Percentiles rank a stretch among this genome's conserved stretches.
Conservation (phyloP, 2,797 vertebrate genomes). For the Iguana delicatissima region DNA sequence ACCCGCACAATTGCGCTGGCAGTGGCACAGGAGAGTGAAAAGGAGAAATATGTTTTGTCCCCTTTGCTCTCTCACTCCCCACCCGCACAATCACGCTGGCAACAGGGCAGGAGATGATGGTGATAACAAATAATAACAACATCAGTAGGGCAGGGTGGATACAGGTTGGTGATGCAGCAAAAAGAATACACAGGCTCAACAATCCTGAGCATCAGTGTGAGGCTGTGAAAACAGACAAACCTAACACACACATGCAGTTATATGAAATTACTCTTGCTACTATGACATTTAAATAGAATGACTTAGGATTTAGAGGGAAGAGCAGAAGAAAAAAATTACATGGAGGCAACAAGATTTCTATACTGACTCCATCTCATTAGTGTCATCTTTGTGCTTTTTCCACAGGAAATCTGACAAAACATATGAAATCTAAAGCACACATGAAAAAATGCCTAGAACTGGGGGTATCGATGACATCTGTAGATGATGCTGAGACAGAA, state of each 20-base stretch:
- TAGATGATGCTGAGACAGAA: constrained; percentile 92
- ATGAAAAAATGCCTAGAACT: constrained; percentile 99
- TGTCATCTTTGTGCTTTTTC: constrained; percentile 53
- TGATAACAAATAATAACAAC: not conserved
- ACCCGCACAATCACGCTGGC: too few species aligned
- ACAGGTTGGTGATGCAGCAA: not conserved
- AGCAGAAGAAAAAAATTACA: constrained; percentile 12
- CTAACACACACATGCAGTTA: not conserved
- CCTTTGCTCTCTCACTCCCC: too few species aligned
- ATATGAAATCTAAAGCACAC: constrained; percentile 99
- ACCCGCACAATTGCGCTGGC: too few species aligned
- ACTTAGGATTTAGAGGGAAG: constrained; percentile 26
- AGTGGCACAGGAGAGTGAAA: too few species aligned
- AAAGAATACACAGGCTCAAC: not conserved
- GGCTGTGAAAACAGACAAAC: not conserved
- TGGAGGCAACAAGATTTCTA: constrained; percentile 37
- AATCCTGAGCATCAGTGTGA: not conserved
- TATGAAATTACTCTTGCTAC: constrained; percentile 2
- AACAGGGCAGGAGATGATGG: not conserved
- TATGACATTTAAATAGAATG: constrained; percentile 16
- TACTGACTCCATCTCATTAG: constrained; percentile 54
- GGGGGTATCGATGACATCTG: constrained; percentile 95
- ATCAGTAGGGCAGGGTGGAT: not conserved
- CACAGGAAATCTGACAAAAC: constrained; percentile 97
- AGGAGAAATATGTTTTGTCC: too few species aligned